Evolutionary conservation across 2,797 vertebrate species (phyloP), one percentile per base, ranked within the genome.

Genomic region (Linurgus olivaceus): DNA sequence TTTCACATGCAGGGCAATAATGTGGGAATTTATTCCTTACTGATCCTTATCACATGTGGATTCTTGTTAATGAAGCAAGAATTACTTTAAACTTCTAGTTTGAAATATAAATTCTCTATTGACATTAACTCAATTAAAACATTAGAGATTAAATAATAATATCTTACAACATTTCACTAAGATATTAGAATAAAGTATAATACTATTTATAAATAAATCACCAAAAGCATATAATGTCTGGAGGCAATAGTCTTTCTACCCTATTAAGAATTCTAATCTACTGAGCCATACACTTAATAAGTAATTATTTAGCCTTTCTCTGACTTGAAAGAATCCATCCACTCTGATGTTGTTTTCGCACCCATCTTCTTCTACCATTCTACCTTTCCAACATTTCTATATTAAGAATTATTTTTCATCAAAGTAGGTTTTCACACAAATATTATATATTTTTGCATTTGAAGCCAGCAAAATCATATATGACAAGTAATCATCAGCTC

Each of bases 131-230:
- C 33, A 8, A 88, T 76, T 89, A 66, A 73, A 91, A 67, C 2
- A 52, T 50, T 71, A n/a, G 4, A 35, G 20, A 47, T 54, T 0
- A 91, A 94, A 70, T 45, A 86, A 65, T 40, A 86, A 9, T 70
- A 58, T 55, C 26, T 45, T 77, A 51, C 0, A 2, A 81, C 29
- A 3, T 77, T 89, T 74, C 54, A 57, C 13, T 45, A 31, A 79
- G 13, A 21, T 72, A 48, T 48, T 83, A 66, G 40, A 66, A 24
- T 45, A 82, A 83, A 6, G 4, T 90, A 44, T 50, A 83, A 77
- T 40, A 31, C 7, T 26, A 54, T 65, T 90, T 86, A 93, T 81
- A 88, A 88, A 93, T 82, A 89, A 92, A 89, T 76, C 55, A 73
- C 40, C 78, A 42, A 24, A 68, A 58, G 35, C 17, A 25, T 80